These are phyloP conservation scores for Petrocephalus schoutedeni DNA, from an alignment of 2,797 vertebrate species.

Conservation along the genomic window DNA sequence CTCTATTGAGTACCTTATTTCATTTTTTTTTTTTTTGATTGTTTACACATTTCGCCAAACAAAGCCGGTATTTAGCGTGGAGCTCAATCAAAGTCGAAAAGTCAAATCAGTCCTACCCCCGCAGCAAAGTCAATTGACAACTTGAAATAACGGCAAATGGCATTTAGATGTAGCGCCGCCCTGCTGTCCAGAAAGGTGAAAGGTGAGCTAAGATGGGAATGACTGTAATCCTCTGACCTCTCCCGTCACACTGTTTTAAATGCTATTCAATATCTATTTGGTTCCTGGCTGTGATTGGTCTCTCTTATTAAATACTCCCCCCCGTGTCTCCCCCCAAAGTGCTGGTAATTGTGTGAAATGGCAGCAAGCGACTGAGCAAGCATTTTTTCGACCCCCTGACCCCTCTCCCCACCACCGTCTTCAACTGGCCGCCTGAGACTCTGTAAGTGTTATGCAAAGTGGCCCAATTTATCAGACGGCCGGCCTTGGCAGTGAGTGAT, in stretches of 20 bases:
- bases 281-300: conserved; percentile 34
- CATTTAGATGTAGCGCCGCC: neutral
- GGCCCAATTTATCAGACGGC: conserved; percentile 64
- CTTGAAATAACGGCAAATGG: conserved; percentile 6
- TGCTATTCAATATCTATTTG: conserved; percentile 16
- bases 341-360: conserved; percentile 51
- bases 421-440: conserved; percentile 44
- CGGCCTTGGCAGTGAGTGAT: conserved; percentile 70
- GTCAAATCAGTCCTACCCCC: neutral
- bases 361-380: conserved; percentile 47
- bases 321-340: conserved; percentile 22
- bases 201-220: conserved; percentile 14
- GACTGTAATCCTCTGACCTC: conserved; percentile 13
- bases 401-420: conserved; percentile 26
- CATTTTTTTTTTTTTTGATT: neutral
- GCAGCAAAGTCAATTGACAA: neutral
- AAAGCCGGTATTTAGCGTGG: neutral
- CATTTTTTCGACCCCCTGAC: conserved; percentile 44
- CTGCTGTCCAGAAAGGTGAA: conserved; percentile 16
- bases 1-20: neutral
- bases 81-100: neutral
- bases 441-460: conserved; percentile 51
- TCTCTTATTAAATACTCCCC: conserved; percentile 26
- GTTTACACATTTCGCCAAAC: neutral
- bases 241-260: conserved; percentile 9